phyloP scores from a whole-genome alignment of 2,888 invertebrate genomes.

The Lepidochitona cinerea region DNA sequence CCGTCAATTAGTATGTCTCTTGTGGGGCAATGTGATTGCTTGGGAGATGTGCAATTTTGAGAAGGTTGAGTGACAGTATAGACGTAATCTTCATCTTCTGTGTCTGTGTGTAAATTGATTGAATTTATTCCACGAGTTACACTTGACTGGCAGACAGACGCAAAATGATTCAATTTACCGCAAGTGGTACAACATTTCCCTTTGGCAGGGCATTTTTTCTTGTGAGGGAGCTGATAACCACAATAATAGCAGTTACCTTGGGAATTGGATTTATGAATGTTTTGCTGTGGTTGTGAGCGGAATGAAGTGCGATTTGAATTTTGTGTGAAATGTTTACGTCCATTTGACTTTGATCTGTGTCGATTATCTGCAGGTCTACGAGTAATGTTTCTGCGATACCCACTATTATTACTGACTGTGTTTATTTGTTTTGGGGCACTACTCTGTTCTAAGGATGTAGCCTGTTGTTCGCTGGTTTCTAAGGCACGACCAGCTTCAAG shows the following conservation, averaged over 20 bases:
- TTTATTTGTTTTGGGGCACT: background rate
- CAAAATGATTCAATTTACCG: conserved; percentile 2
- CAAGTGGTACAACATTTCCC: conserved; percentile 5
- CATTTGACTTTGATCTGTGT: no score
- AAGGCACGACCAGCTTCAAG: conserved; percentile 10
- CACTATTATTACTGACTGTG: background rate
- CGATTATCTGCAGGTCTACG: background rate
- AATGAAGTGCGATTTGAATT: background rate
- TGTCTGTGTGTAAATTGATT: no score
- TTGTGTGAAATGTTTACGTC: background rate
- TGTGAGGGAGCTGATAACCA: background rate
- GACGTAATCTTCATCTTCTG: background rate
- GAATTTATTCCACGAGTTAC: background rate
- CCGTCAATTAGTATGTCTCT: background rate
- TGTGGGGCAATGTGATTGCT: background rate
- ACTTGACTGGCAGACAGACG: background rate
- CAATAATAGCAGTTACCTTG: conserved; percentile 8
- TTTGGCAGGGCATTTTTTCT: conserved; percentile 10
- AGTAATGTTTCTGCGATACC: background rate
- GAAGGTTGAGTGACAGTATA: no score
- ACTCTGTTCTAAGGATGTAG: background rate
- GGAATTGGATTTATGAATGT: background rate
- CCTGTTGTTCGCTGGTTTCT: conserved; percentile 7
- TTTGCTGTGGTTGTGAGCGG: background rate
- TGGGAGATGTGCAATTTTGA: no score